A percentile compares a stretch with the other conserved stretches of the same genome.
These are phyloP conservation scores for Struthio camelus DNA, from an alignment of 2,113 vertebrate species.

Conservation along the genomic window DNA sequence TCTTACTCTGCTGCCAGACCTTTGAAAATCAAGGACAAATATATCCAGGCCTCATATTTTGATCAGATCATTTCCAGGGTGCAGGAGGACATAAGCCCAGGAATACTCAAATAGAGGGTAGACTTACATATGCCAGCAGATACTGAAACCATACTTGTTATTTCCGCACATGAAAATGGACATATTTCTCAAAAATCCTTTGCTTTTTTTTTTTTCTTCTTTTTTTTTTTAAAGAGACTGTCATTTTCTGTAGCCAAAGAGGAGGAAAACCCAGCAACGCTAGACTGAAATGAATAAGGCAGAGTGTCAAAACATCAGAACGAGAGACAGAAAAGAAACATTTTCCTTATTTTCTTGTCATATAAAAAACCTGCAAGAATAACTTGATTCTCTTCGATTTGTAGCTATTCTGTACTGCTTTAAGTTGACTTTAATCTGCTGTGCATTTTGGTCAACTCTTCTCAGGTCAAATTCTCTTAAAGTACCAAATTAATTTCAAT, in stretches of 20 bases:
- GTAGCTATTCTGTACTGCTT: background rate
- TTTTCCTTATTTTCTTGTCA: conserved; percentile 23
- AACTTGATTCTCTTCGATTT: background rate
- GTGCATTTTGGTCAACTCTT: conserved; percentile 32
- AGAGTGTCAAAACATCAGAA: conserved; percentile 22
- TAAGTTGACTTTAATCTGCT: conserved; percentile 6
- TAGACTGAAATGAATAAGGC: background rate
- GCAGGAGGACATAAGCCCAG: background rate
- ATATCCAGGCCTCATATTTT: background rate
- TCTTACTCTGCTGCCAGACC: background rate
- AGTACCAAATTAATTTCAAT: background rate
- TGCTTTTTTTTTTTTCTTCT: background rate
- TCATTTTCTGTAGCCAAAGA: conserved; percentile 10
- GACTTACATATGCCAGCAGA: background rate
- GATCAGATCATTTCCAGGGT: background rate
- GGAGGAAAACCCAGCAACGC: background rate
- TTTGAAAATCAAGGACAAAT: background rate
- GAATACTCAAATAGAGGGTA: background rate
- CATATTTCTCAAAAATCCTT: background rate
- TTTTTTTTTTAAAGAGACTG: background rate
- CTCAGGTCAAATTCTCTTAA: background rate
- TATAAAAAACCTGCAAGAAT: background rate
- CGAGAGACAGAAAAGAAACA: conserved; percentile 9
- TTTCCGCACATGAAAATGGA: background rate
- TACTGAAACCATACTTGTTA: background rate